Evolutionary conservation across 2,113 vertebrate genomes (phyloP).

Genomic region (Uria lomvia): DNA sequence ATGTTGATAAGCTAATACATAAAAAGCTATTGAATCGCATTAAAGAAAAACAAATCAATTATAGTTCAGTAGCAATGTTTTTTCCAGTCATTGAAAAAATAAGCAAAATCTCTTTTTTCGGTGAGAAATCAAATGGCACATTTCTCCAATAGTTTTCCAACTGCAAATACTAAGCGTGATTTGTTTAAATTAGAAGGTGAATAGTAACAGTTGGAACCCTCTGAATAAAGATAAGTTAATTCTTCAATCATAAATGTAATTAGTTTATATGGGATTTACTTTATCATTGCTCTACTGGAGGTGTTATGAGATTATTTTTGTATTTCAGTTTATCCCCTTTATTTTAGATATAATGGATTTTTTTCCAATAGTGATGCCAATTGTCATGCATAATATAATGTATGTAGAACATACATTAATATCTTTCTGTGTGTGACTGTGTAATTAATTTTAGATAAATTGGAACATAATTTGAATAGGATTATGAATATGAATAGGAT

Average conservation of each 20-base stretch:
- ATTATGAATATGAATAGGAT: not conserved
- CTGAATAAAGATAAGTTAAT: not conserved
- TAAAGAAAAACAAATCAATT: constrained; percentile 54
- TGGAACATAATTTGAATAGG: not conserved
- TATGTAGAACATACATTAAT: not conserved
- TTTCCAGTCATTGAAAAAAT: constrained; percentile 34
- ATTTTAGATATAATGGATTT: not conserved
- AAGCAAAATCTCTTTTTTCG: not conserved
- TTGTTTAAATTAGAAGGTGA: constrained; percentile 21
- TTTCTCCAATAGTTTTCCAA: constrained; percentile 34
- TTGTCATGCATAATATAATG: not conserved
- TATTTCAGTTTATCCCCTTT: not conserved
- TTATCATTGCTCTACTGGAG: not conserved
- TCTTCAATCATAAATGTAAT: constrained; percentile 28
- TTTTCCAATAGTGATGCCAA: not conserved
- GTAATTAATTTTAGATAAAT: not conserved
- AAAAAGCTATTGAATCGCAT: not conserved
- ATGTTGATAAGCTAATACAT: not conserved
- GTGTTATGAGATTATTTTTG: not conserved
- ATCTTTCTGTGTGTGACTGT: not conserved
- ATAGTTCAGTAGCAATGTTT: constrained; percentile 23
- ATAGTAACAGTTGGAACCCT: not conserved
- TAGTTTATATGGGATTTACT: not conserved
- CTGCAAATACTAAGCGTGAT: not conserved
- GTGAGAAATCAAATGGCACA: not conserved